Evolutionary conservation across 2,113 vertebrate species (phyloP), one percentile per base, ranked within the genome.

Genomic region (Antennarius striatus): DNA sequence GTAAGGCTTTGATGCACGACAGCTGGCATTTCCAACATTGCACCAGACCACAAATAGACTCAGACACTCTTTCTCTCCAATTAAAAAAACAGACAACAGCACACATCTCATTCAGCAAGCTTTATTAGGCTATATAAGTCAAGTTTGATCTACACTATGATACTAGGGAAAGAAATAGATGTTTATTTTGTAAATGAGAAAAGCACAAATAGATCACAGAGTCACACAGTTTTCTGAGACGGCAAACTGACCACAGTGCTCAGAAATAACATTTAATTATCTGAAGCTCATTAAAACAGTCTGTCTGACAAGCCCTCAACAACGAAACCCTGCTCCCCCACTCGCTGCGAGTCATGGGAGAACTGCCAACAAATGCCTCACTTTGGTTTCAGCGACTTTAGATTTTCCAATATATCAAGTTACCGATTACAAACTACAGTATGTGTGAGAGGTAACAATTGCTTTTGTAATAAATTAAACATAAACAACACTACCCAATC

Each of bases 1-100:
- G 73, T 68, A 74, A 61, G 61, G 70, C 80, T 90, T 83, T 87
- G 82, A 90, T 83, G 69, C 58, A 16, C 67, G 89, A 92, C 92
- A 92, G 92, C 91, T 93, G 92, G 90, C 91, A 91, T 93, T 93
- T 93, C 73, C 90, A 93, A 75, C 88, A 88, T 90, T 89, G 77
- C 81, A 82, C 80, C 80, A 85, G 76, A 91, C 91, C 91, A 87
- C 85, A 92, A 93, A 93, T 93, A 92, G 90, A 90, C 79, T 72
- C 80, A 85, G 82, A 90, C 80, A 83, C 79, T 86, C 84, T 80
- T 84, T 74, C 79, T 81, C 68, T 88, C 90, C 90, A 93, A 92
- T 92, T 92, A 90, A 89, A 89, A 46, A 54, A 36, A 65, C 32
- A 45, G 74, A 39, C 52, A 73, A 80, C 84, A 81, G 85, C 75